Evolutionary conservation across 2,113 vertebrate species (phyloP).

Genomic region (Axis porcinus): DNA sequence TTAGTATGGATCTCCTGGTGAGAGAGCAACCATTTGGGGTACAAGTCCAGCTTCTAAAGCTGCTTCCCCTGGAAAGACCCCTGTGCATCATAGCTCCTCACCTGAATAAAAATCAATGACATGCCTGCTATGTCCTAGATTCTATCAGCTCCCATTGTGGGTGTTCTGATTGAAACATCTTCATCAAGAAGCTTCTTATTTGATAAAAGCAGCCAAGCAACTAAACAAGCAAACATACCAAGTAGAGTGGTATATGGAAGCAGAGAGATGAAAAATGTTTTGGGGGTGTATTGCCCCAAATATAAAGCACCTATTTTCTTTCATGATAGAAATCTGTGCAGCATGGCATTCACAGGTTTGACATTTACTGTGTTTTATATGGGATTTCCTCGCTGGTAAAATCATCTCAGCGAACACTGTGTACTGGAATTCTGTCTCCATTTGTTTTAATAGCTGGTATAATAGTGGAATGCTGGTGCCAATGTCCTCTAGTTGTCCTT

Average conservation of each 20-base stretch:
- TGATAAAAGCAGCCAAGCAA: neutral
- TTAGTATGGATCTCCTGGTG: neutral
- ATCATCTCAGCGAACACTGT: neutral
- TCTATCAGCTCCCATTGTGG: neutral
- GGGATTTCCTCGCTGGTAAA: constrained; percentile 41
- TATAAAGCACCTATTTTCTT: constrained; percentile 39
- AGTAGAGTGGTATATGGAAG: neutral
- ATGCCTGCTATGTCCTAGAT: neutral
- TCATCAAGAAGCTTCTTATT: neutral
- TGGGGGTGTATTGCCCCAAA: neutral
- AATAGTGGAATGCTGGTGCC: constrained; percentile 38
- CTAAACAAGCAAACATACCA: neutral
- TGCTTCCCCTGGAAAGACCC: neutral
- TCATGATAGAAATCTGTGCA: constrained; percentile 39
- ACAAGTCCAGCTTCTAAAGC: neutral
- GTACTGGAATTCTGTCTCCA: constrained; percentile 51
- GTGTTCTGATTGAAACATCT: neutral
- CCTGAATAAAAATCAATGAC: neutral
- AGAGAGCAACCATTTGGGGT: neutral
- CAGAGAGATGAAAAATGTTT: neutral
- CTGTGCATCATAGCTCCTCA: neutral
- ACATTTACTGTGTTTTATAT: constrained; percentile 58
- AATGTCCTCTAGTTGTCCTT: constrained; percentile 72
- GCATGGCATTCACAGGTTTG: constrained; percentile 20
- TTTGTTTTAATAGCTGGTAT: constrained; percentile 69